These are phyloP conservation scores for Aphrophora alni DNA, from an alignment of 2,888 invertebrate genomes.

Conservation along the genomic window DNA sequence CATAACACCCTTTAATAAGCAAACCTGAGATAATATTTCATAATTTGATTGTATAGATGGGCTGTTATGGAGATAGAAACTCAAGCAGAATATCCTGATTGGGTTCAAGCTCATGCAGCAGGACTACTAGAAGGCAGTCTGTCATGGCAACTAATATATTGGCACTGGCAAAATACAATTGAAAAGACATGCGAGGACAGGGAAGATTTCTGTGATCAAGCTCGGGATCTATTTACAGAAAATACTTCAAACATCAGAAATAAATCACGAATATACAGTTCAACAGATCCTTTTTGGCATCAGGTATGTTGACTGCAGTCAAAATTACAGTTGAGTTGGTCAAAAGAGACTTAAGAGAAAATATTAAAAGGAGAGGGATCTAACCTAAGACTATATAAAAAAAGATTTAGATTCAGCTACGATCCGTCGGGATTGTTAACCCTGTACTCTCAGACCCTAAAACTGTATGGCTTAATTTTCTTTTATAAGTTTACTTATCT, in stretches of 20 bases:
- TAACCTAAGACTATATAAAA: no score
- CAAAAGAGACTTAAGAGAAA: no score
- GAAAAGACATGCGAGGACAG: conserved; percentile 62
- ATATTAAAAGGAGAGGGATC: no score
- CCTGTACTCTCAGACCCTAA: no score
- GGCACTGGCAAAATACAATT: conserved; percentile 78
- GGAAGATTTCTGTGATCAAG: conserved; percentile 67
- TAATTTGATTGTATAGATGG: conserved; percentile 66
- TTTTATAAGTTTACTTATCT: no score
- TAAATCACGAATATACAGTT: conserved; percentile 61
- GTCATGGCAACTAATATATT: conserved; percentile 80
- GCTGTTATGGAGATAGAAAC: conserved; percentile 82
- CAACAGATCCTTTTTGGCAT: conserved; percentile 79
- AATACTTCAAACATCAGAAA: conserved; percentile 68
- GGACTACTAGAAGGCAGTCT: conserved; percentile 84
- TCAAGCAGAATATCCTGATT: conserved; percentile 73
- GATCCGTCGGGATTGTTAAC: no score
- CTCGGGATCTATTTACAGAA: conserved; percentile 68
- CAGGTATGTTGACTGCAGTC: conserved; percentile 62
- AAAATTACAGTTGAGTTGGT: no score
- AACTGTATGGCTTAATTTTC: no score
- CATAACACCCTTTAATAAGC: no score
- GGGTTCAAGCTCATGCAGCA: conserved; percentile 84
- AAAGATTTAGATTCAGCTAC: no score
- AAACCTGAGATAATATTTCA: neutral